Evolutionary conservation across 2,113 vertebrate genomes (phyloP).

Genomic region (Carollia perspicillata): DNA sequence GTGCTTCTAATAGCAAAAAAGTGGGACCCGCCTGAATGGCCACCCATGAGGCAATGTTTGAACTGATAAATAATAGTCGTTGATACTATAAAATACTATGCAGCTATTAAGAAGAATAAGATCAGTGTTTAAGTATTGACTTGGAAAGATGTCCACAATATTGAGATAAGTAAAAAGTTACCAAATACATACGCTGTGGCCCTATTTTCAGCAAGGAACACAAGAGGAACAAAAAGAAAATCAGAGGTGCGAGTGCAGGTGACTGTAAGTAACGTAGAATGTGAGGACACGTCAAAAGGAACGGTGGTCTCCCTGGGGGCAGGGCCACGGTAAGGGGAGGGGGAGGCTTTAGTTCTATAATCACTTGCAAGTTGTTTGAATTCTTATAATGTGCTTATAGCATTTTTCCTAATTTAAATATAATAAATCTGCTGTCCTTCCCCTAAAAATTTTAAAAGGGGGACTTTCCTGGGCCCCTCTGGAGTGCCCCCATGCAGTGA

Average conservation of each 20-base stretch:
- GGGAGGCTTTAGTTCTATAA: not conserved
- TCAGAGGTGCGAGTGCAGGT: not conserved
- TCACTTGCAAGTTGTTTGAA: too few relatives aligned
- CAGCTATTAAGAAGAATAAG: not conserved
- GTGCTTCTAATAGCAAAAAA: not conserved
- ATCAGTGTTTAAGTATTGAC: not conserved
- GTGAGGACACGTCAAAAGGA: not conserved
- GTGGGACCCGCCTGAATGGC: not conserved
- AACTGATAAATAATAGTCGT: not conserved
- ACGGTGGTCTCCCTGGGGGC: not conserved
- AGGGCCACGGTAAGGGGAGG: accelerated
- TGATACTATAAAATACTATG: not conserved
- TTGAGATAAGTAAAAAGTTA: not conserved
- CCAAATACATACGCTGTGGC: not conserved
- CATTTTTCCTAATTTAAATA: not conserved
- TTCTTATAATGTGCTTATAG: not conserved
- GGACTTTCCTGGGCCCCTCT: not conserved
- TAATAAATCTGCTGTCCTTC: not conserved
- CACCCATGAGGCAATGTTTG: not conserved
- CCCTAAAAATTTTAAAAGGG: not conserved
- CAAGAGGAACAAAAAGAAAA: not conserved
- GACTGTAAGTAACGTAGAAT: not conserved
- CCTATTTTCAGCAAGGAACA: not conserved
- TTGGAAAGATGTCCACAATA: not conserved
- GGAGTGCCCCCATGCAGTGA: not conserved